These are phyloP conservation scores for Anthoptus insignis DNA, from an alignment of 2,888 invertebrate genomes.

Conservation along the genomic window DNA sequence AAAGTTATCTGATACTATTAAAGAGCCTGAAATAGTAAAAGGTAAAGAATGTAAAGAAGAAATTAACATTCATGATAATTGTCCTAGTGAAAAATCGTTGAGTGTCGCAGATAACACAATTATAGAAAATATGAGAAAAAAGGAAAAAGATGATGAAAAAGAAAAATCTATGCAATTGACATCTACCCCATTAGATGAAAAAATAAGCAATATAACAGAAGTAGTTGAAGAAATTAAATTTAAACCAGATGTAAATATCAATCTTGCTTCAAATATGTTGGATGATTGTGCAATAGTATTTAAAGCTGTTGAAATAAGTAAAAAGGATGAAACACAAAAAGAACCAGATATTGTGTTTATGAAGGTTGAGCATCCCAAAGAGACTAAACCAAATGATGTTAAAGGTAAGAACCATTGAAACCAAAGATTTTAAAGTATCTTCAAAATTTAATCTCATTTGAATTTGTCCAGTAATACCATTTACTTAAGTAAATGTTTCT, in stretches of 20 bases:
- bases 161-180: neutral
- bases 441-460: too few relatives aligned
- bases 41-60: neutral
- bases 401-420: slow-evolving; percentile 14
- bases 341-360: slow-evolving; percentile 6
- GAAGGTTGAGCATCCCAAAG: slow-evolving; percentile 7
- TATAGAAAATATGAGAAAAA: neutral
- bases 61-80: neutral
- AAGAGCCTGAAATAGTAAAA: slow-evolving; percentile 24
- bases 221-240: neutral
- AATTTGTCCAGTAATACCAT: too few relatives aligned
- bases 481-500: too few relatives aligned
- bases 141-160: neutral
- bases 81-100: neutral
- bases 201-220: neutral
- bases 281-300: neutral
- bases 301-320: neutral
- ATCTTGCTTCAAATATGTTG: neutral
- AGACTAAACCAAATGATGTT: neutral
- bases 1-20: slow-evolving; percentile 46
- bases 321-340: neutral
- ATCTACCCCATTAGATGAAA: slow-evolving; percentile 10
- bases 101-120: neutral
- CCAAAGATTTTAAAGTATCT: too few relatives aligned
- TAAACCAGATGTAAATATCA: neutral